A percentile compares a stretch with the other conserved stretches of the same genome.
Conservation (phyloP, 2,113 vertebrate genomes). For the Anoura caudifer region DNA sequence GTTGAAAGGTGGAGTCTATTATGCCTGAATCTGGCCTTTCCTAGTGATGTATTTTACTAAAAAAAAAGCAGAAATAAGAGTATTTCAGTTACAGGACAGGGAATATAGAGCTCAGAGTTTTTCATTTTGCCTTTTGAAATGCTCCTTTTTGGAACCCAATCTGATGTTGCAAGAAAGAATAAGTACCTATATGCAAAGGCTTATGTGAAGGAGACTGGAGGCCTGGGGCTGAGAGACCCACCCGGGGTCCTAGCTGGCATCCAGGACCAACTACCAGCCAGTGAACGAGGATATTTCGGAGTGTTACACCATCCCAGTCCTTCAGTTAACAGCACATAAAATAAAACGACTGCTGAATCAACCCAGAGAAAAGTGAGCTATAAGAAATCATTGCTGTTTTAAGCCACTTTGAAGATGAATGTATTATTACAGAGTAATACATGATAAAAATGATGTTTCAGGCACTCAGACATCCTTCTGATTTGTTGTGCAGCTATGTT, state of each 20-base stretch:
- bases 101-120: neutral
- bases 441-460: neutral
- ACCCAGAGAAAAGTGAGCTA: neutral
- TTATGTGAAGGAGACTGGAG: neutral
- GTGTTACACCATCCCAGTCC: neutral
- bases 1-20: neutral
- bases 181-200: neutral
- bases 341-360: neutral
- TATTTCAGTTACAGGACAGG: neutral
- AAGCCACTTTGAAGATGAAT: neutral
- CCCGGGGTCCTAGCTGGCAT: neutral
- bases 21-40: neutral
- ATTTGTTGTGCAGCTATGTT: neutral
- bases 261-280: neutral
- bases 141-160: neutral
- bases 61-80: neutral
- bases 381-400: neutral
- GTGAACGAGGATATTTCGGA: neutral
- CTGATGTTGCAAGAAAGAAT: fast-evolving
- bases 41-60: neutral
- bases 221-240: fast-evolving
- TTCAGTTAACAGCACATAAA: neutral
- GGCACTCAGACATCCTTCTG: neutral
- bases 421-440: neutral
- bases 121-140: neutral